These are phyloP conservation scores for Halcyon chelicuti DNA, from an alignment of 2,797 vertebrate species.

Conservation along the genomic window DNA sequence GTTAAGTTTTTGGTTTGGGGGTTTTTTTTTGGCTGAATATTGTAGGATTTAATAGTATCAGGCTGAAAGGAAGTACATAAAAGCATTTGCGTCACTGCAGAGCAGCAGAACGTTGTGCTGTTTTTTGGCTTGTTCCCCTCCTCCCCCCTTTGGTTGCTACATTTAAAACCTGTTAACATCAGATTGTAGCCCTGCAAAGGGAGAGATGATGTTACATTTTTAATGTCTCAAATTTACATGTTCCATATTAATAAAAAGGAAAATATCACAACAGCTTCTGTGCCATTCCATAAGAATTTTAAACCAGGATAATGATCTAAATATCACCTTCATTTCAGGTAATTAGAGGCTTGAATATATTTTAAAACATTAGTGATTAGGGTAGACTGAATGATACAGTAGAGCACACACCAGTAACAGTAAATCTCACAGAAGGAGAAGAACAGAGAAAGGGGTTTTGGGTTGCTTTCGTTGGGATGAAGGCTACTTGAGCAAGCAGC, in stretches of 20 bases:
- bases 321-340: background rate
- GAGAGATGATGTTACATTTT: background rate
- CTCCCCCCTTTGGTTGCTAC: background rate
- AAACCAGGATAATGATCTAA: background rate
- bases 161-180: background rate
- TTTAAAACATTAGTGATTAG: background rate
- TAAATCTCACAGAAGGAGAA: background rate
- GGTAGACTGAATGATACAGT: background rate
- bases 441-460: rapidly evolving
- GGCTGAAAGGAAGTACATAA: background rate
- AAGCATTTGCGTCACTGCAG: background rate
- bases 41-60: background rate
- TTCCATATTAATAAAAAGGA: background rate
- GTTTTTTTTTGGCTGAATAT: background rate
- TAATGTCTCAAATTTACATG: background rate
- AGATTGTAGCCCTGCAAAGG: background rate
- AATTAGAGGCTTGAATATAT: background rate
- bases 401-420: background rate
- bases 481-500: background rate
- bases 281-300: background rate
- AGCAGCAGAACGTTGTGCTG: background rate
- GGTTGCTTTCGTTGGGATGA: background rate
- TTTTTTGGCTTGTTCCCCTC: no score
- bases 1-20: background rate
- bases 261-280: background rate